Conservation (phyloP, 2,113 vertebrate species). For the Dolichallabes microphthalmus region DNA sequence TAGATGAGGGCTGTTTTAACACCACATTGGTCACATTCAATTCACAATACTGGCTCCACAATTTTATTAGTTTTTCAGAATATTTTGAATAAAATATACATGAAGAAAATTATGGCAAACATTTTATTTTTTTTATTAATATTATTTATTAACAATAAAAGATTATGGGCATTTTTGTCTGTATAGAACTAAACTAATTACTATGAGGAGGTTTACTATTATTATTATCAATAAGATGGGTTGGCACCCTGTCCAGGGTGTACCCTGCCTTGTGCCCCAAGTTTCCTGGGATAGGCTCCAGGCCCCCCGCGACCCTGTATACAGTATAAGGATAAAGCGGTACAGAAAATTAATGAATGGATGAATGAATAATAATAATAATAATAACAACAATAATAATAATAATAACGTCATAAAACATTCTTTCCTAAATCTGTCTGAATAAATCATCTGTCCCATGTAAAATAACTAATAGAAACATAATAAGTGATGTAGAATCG, state of each 20-base stretch:
- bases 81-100: not conserved
- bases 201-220: too few species aligned
- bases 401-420: too few species aligned
- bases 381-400: too few species aligned
- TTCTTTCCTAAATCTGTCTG: not conserved
- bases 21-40: not conserved
- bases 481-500: not conserved
- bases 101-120: not conserved
- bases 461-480: not conserved
- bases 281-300: too few species aligned
- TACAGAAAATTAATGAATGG: too few species aligned
- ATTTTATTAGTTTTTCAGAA: not conserved
- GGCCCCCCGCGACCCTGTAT: too few species aligned
- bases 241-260: too few species aligned
- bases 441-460: not conserved
- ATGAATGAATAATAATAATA: too few species aligned
- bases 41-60: not conserved
- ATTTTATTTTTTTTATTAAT: not conserved
- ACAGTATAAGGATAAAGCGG: too few species aligned
- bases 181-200: not conserved
- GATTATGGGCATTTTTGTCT: not conserved
- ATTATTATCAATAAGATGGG: too few species aligned
- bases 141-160: too few species aligned
- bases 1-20: not conserved
- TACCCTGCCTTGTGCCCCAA: too few species aligned